These are phyloP conservation scores for Leucopsar rothschildi DNA, from an alignment of 2,113 vertebrate species.

Conservation along the genomic window DNA sequence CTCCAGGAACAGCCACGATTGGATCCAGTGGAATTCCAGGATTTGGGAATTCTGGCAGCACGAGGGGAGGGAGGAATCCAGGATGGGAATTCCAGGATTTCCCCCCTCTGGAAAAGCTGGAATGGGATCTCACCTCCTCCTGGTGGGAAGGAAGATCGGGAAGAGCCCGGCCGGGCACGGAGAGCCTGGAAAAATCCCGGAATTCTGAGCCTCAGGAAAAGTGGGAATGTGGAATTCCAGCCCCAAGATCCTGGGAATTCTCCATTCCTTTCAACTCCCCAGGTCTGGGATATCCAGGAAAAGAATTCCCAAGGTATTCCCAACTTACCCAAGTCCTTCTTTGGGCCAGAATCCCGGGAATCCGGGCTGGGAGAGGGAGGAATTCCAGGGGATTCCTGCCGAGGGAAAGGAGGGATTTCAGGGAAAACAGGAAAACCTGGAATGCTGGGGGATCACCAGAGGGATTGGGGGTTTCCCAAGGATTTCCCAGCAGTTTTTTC, in stretches of 20 bases:
- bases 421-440: too few species aligned
- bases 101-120: background rate
- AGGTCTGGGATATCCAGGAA: background rate
- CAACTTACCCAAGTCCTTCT: background rate
- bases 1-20: too few species aligned
- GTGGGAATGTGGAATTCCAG: too few species aligned
- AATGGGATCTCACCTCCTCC: background rate
- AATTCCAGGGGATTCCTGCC: background rate
- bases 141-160: background rate
- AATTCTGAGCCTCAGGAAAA: background rate
- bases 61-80: too few species aligned
- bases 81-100: background rate
- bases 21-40: too few species aligned
- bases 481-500: background rate
- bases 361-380: background rate
- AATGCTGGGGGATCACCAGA: background rate
- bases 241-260: too few species aligned
- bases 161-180: background rate
- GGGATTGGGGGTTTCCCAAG: background rate
- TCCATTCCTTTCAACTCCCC: too few species aligned
- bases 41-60: background rate
- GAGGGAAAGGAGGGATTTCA: background rate
- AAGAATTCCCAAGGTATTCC: background rate
- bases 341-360: background rate
- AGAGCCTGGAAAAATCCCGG: background rate